Evolutionary conservation across 2,797 vertebrate species (phyloP), one percentile per base, ranked within the genome.

Genomic region (Labroides dimidiatus): DNA sequence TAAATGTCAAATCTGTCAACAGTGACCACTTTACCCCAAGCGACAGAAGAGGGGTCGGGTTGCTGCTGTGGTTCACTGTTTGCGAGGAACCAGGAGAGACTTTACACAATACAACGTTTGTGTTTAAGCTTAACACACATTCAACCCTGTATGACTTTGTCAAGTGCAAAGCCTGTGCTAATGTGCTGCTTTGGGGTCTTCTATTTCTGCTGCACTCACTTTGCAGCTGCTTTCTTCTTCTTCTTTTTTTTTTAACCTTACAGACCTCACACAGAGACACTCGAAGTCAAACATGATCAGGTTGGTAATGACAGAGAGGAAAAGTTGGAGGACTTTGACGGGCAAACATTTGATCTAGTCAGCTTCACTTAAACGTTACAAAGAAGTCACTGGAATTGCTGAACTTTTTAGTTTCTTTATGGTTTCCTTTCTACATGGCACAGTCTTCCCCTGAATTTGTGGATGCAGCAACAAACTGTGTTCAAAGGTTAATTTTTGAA

Each of bases 1-100:
- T 89, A 91, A 91, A 92, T 91, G 91, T 92, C 93, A 92, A 52
- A 89, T 92, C 93, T 93, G 87, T 95, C 92, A 89, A 70, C 93
- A 77, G 65, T 86, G 78, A 82, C 91, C 92, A 94, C 93, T 94
- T 94, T 90, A 92, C 70, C 64, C 69, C 19, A 12, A 74, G 77
- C 78, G 76, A 93, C 91, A 93, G 93, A 94, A 90, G 90, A 82
- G 41, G 78, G 71, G 69, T 94, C 87, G 14, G 78, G 85, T 95
- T 93, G 81, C 92, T 60, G 68, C 66, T 50, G 82, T 69, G 78
- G 70, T 83, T 72, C 59, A 59, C 81, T 87, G 72, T 93, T 91
- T 87, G 81, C 64, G 71, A 69, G 76, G 72, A 80, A 76, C 85
- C 70, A 57, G 64, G 64, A 75, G 76, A 78, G 61, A 80, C 80